Conservation (phyloP, 1,140 invertebrate species). For the Drosophila fuyamai region DNA sequence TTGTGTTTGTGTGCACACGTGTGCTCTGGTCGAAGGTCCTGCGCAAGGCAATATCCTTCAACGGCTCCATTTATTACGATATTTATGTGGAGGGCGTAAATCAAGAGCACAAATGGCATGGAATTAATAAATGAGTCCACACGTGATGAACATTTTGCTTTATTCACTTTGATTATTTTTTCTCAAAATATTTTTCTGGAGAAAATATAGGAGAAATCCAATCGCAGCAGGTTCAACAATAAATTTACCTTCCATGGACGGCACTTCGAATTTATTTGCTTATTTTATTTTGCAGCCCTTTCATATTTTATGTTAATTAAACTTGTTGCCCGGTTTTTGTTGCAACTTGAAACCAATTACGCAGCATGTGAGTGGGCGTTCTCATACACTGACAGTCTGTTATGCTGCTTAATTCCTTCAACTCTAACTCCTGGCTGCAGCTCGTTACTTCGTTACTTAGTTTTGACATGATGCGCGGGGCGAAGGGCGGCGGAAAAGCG, state of each 20-base stretch:
- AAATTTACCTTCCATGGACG: conserved; percentile 30
- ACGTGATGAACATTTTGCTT: conserved; percentile 34
- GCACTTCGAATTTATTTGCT: conserved; percentile 62
- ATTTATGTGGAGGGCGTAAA: conserved; percentile 75
- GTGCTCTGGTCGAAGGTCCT: conserved; percentile 29
- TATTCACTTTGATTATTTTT: conserved; percentile 31
- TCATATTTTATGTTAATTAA: conserved; percentile 83
- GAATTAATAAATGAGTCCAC: conserved; percentile 80
- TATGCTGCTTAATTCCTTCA: conserved; percentile 73
- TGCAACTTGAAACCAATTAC: conserved; percentile 80
- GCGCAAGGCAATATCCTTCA: conserved; percentile 56
- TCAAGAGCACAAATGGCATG: conserved; percentile 79
- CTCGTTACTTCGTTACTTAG: conserved; percentile 76
- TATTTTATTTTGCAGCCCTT: conserved; percentile 29
- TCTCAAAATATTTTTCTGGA: conserved; percentile 10
- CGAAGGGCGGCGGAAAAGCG: not conserved
- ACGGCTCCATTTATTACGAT: conserved; percentile 75
- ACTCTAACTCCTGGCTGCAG: conserved; percentile 20
- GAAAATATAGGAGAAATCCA: not conserved
- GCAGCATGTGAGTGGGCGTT: conserved; percentile 19
- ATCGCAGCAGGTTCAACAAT: conserved; percentile 33
- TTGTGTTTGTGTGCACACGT: conserved; percentile 19
- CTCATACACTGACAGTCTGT: conserved; percentile 64
- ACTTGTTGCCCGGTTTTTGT: conserved; percentile 66
- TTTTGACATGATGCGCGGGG: conserved; percentile 57